A percentile compares a stretch with the other conserved stretches of the same genome.
These are phyloP conservation scores for Phthorimaea operculella DNA, from an alignment of 1,140 invertebrate species.

Conservation along the genomic window DNA sequence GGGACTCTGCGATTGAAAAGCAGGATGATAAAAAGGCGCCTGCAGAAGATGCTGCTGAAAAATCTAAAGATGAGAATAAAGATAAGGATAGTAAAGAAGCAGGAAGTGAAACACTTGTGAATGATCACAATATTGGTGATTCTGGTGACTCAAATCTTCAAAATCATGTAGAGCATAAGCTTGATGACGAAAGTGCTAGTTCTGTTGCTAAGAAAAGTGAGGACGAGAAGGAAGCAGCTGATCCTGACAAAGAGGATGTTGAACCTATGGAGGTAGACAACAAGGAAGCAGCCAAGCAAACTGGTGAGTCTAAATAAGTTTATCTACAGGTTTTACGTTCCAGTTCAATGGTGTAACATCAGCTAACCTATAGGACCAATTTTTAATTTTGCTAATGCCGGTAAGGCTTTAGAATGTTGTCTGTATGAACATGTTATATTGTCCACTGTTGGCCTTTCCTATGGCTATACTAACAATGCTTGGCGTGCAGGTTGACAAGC, in stretches of 20 bases:
- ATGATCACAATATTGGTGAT: slow-evolving; percentile 17
- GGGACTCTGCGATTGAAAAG: slow-evolving; percentile 23
- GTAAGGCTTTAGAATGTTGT: too few relatives aligned
- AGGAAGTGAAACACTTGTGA: slow-evolving; percentile 10
- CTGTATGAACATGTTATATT: too few relatives aligned
- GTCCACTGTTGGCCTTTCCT: too few relatives aligned
- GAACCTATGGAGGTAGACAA: slow-evolving; percentile 8
- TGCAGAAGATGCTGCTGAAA: slow-evolving; percentile 7
- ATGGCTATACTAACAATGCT: too few relatives aligned
- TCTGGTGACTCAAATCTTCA: slow-evolving; percentile 32
- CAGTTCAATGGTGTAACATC: too few relatives aligned
- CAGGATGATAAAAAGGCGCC: slow-evolving; percentile 16
- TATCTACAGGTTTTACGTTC: too few relatives aligned
- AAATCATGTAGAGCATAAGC: slow-evolving; percentile 43
- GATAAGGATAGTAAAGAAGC: too few relatives aligned
- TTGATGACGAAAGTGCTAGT: slow-evolving; percentile 21
- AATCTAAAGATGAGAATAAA: slow-evolving; percentile 1
- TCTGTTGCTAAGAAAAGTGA: slow-evolving; percentile 45
- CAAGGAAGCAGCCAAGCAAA: slow-evolving; percentile 24
- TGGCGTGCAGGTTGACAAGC: too few relatives aligned
- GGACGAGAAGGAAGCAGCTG: slow-evolving; percentile 20
- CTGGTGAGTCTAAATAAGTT: slow-evolving; percentile 17
- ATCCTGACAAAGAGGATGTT: slow-evolving; percentile 16
- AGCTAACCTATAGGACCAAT: too few relatives aligned
- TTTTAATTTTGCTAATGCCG: too few relatives aligned